Evolutionary conservation across 2,113 vertebrate species (phyloP).

Genomic region (Thryonomys swinderianus): DNA sequence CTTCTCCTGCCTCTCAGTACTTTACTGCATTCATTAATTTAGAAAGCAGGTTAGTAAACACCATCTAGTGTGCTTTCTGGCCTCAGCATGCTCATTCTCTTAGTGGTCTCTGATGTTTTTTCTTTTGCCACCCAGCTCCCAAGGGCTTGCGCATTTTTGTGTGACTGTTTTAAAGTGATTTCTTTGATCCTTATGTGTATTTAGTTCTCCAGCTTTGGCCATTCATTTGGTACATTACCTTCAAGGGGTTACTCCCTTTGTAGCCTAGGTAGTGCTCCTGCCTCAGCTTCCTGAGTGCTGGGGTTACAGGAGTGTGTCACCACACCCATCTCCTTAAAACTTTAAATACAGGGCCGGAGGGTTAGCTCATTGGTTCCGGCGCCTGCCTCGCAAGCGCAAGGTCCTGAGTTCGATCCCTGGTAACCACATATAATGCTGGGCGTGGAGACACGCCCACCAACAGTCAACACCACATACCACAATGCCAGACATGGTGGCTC

Average conservation of each 20-base stretch:
- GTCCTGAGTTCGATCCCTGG: too few species aligned
- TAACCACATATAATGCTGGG: too few species aligned
- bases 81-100: background rate
- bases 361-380: too few species aligned
- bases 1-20: background rate
- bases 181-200: background rate
- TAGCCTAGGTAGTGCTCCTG: background rate
- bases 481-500: too few species aligned
- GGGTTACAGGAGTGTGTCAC: background rate
- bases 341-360: background rate
- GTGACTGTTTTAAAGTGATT: background rate
- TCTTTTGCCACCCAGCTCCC: background rate
- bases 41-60: background rate
- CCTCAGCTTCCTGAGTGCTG: background rate
- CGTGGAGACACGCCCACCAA: too few species aligned
- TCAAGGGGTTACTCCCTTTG: background rate
- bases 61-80: background rate
- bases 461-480: too few species aligned
- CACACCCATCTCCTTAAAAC: background rate
- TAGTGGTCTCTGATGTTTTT: background rate
- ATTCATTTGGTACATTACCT: background rate
- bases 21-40: background rate
- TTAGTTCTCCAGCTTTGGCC: background rate
- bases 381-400: too few species aligned
- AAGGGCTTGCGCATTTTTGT: background rate